Base-by-base conservation (phyloP, 2,888 invertebrate genomes). In the Platycnemis pennipes region DNA sequence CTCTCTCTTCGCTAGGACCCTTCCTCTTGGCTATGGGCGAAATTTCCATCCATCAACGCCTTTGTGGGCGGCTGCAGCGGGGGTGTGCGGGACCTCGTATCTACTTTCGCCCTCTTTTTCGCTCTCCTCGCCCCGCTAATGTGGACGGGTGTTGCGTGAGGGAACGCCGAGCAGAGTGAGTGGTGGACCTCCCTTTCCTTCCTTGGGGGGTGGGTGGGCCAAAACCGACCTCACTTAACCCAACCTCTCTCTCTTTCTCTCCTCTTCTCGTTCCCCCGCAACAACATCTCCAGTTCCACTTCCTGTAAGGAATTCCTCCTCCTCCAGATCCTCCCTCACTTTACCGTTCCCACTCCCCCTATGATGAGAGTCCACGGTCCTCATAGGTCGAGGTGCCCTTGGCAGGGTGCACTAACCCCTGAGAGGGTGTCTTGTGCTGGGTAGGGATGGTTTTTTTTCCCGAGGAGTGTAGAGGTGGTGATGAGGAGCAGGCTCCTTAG, bases 11-110 rank as follows among this genome's bases (percentile, higher is more conserved):
- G 44, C 37, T 56, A 31, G 19, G 31, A 19, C 26, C 91, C 69
- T 16, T 37, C 53, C 37, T 42, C 91, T 26, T 26, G 16, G 5
- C 56, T 22, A 46, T 87, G 26, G 91, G 56, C 37, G 63, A 69
- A 91, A 91, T 91, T 91, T 91, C 91, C 91, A 91, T 91, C 91
- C 91, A 91, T 91, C 91, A 91, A 91, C 56, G 91, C 77, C 77
- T 77, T 77, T 37, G 77, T 77, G 31, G 77, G 31, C n/a, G 7
- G 37, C 77, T 37, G 37, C 31, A 11, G 37, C 77, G n/a, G 37
- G 77, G 77, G 77, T 37, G 77, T 11, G 77, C n/a, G 31, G 37
- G 77, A 37, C 53, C 49, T 3, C 87, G 19, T 8, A 42, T 44
- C 19, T 13, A 22, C 86, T 4, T 63, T 63, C 86, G 37, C 37